These are phyloP conservation scores for Solea senegalensis DNA, from an alignment of 2,113 vertebrate species.

Conservation along the genomic window DNA sequence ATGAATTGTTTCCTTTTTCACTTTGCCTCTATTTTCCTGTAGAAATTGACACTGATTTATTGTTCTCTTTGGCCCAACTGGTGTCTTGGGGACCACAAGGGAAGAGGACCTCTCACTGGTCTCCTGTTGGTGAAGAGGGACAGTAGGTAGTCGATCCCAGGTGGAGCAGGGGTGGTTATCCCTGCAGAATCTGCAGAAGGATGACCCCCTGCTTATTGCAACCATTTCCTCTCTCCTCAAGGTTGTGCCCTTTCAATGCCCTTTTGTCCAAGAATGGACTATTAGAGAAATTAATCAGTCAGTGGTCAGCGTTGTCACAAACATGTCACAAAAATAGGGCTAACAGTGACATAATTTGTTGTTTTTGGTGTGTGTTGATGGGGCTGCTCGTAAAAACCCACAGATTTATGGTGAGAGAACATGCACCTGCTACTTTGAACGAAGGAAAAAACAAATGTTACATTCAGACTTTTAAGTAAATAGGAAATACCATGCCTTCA, in stretches of 20 bases:
- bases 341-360: constrained; percentile 57
- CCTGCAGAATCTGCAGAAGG: constrained; percentile 64
- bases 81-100: constrained; percentile 22
- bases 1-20: constrained; percentile 97
- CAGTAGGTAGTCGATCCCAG: constrained; percentile 52
- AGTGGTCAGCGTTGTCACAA: constrained; percentile 72
- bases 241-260: constrained; percentile 72
- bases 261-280: constrained; percentile 68
- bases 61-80: constrained; percentile 71
- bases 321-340: constrained; percentile 53
- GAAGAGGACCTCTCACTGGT: constrained; percentile 40
- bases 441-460: constrained; percentile 1
- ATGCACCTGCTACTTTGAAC: constrained; percentile 60
- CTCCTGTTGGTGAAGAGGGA: constrained; percentile 29
- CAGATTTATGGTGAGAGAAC: constrained; percentile 58
- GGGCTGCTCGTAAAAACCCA: constrained; percentile 42
- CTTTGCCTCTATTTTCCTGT: constrained; percentile 85
- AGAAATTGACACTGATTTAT: constrained; percentile 87
- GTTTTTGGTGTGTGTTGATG: constrained; percentile 52
- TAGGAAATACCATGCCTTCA: not conserved
- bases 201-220: constrained; percentile 69
- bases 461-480: constrained; percentile 3
- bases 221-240: constrained; percentile 74
- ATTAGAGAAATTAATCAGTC: constrained; percentile 68
- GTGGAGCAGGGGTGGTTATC: constrained; percentile 62